Conservation (phyloP, 2,113 vertebrate genomes). For the Myotis brandtii region DNA sequence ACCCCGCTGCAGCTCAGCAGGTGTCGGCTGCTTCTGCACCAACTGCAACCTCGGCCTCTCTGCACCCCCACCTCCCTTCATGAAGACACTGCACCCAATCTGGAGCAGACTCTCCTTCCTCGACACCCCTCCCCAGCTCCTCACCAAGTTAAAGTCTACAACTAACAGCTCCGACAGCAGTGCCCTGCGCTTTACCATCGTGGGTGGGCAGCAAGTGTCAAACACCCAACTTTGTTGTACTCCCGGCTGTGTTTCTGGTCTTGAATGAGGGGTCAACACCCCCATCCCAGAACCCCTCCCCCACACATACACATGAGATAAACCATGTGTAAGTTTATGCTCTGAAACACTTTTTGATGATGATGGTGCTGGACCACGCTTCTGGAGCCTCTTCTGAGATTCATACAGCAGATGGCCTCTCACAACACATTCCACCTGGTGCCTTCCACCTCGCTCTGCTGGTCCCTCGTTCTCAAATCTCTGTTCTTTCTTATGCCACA, state of each 20-base stretch:
- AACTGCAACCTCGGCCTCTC: not conserved
- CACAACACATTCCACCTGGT: not conserved
- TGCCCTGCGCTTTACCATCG: rapidly evolving
- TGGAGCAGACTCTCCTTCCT: not conserved
- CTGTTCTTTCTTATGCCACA: not conserved
- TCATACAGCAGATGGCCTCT: too few species aligned
- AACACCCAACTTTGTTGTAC: rapidly evolving
- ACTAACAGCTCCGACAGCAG: rapidly evolving
- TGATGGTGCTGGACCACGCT: not conserved
- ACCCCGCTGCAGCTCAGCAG: not conserved
- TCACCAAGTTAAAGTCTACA: not conserved
- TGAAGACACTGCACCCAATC: too few species aligned
- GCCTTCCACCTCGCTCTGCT: not conserved
- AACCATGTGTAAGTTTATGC: rapidly evolving
- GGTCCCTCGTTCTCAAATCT: not conserved
- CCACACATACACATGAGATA: too few species aligned
- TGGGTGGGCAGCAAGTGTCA: not conserved
- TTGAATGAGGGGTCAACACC: too few species aligned
- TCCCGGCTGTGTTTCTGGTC: not conserved
- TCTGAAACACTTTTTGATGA: not conserved
- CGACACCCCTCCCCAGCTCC: not conserved
- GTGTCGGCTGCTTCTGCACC: not conserved
- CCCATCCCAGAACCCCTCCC: too few species aligned
- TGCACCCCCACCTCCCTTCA: not conserved
- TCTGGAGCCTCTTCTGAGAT: not conserved